These are phyloP conservation scores for Meloe dianella DNA, from an alignment of 2,888 invertebrate genomes.

Conservation along the genomic window DNA sequence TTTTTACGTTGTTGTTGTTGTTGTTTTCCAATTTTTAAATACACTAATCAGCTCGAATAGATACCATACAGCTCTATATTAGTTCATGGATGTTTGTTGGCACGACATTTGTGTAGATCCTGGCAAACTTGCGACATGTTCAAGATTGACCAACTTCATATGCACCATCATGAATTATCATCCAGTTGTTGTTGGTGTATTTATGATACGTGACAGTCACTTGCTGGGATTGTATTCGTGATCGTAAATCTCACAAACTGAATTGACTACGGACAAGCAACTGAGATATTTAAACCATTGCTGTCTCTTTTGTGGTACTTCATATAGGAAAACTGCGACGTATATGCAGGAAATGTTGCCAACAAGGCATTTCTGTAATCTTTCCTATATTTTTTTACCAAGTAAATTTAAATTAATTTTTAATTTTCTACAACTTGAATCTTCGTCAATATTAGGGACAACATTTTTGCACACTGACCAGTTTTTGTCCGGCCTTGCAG, in stretches of 20 bases:
- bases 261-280: constrained; percentile 27
- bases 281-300: constrained; percentile 9
- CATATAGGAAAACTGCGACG: background rate
- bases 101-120: background rate
- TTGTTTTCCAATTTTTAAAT: background rate
- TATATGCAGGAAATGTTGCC: constrained; percentile 1
- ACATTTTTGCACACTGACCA: constrained; percentile 2
- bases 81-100: constrained; percentile 15
- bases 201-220: constrained; percentile 35
- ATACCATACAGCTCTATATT: constrained; percentile 29
- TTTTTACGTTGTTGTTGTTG: constrained; percentile 15
- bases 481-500: background rate
- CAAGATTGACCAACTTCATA: constrained; percentile 31
- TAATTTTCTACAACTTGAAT: background rate
- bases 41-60: constrained; percentile 34
- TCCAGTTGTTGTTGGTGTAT: constrained; percentile 27
- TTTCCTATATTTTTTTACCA: too few relatives aligned
- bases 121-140: constrained; percentile 20
- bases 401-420: background rate
- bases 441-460: background rate
- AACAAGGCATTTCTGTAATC: background rate
- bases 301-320: background rate
- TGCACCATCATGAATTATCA: constrained; percentile 30
- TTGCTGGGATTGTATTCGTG: constrained; percentile 33
- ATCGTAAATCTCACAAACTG: constrained; percentile 27